Percentiles rank a stretch among this genome's conserved stretches.
Evolutionary conservation across 2,797 vertebrate species (phyloP).

Genomic region (Euphonia xanthogaster): DNA sequence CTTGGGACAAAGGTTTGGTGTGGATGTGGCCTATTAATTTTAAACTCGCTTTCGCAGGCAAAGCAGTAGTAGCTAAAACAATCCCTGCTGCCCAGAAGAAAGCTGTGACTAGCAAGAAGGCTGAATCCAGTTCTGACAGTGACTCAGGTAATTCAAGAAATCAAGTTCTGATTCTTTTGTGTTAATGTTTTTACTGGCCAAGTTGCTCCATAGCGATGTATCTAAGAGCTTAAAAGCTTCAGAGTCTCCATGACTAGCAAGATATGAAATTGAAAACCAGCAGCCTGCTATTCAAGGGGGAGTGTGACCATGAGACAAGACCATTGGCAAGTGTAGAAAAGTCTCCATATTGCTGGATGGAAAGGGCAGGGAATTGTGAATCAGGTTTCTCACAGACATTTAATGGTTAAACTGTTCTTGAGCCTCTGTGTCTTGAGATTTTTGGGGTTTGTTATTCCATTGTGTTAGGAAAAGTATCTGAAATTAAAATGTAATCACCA

Average conservation of each 20-base stretch:
- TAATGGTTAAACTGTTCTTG: neutral
- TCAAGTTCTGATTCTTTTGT: neutral
- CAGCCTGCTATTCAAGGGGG: neutral
- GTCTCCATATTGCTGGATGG: neutral
- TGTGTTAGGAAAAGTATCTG: neutral
- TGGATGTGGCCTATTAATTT: neutral
- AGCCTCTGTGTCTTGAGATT: neutral
- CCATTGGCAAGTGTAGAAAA: neutral
- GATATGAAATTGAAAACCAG: neutral
- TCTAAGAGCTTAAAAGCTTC: neutral
- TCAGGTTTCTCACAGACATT: neutral
- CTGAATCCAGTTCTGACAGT: constrained; percentile 84
- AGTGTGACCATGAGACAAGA: neutral
- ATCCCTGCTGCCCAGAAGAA: constrained; percentile 13
- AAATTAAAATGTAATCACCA: neutral
- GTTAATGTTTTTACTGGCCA: neutral
- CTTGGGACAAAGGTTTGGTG: neutral
- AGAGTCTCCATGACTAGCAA: neutral
- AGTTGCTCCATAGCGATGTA: neutral
- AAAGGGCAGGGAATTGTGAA: neutral
- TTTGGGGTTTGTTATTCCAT: neutral
- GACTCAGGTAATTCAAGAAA: constrained; percentile 78
- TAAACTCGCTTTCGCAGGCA: constrained; percentile 60
- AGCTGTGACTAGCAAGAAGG: constrained; percentile 74
- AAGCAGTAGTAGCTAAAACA: constrained; percentile 64